Evolutionary conservation across 2,113 vertebrate genomes (phyloP).

Genomic region (Phalacrocorax aristotelis): DNA sequence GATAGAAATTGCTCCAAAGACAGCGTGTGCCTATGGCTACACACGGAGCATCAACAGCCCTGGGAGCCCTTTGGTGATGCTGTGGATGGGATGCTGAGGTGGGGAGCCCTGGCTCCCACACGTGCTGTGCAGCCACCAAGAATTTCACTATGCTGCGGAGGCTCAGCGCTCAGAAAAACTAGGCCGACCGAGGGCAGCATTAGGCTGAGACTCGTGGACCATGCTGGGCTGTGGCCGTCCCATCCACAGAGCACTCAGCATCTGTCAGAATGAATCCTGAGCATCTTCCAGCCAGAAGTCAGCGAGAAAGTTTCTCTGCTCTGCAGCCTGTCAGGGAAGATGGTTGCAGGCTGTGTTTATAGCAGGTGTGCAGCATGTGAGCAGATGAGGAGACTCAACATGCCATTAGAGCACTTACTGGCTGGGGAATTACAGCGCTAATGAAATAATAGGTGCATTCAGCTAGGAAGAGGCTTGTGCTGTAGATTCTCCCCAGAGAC

Average conservation of each 20-base stretch:
- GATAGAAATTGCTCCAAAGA: background rate
- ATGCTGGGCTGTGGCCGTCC: rapidly evolving
- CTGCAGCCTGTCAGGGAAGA: background rate
- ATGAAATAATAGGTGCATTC: background rate
- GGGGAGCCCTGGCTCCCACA: background rate
- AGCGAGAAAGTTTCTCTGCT: background rate
- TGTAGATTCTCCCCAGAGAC: background rate
- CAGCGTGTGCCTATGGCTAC: background rate
- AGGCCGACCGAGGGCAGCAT: background rate
- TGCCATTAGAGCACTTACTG: background rate
- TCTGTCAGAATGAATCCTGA: background rate
- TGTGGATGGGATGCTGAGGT: background rate
- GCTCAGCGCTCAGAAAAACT: background rate
- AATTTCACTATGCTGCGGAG: background rate
- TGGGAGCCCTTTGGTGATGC: background rate
- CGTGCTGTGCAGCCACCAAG: background rate
- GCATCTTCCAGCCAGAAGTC: background rate
- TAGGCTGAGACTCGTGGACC: background rate
- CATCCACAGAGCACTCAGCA: background rate
- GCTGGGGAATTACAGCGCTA: background rate
- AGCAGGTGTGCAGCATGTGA: background rate
- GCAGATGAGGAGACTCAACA: background rate
- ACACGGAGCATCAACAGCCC: background rate
- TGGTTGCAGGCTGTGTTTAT: background rate
- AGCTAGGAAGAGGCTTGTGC: background rate